Evolutionary conservation across 2,888 invertebrate genomes (phyloP), one percentile per base, ranked within the genome.

Genomic region (Drosophila picticornis): DNA sequence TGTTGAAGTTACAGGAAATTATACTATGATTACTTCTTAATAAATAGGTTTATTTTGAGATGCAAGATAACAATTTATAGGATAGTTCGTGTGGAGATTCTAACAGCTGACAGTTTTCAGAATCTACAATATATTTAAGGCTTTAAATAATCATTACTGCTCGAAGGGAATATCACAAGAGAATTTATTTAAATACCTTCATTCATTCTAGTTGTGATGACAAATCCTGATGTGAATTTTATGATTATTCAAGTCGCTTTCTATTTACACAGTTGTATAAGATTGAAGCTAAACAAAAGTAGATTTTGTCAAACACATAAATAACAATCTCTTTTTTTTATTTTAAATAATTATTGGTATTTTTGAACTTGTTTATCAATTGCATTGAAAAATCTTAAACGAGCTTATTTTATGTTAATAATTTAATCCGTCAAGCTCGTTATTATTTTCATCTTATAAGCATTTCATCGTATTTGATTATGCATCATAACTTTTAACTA

Each of bases 401-500:
- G 0, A 22, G 11, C 43, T 13, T 3, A 22, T 22, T 6, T 43
- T 22, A 22, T 13, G 13, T 16, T 4, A 46, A 25, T 16, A 27
- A 25, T 25, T 4, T 2, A 25, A 46, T 40, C 40, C 22, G 2
- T 40, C 5, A 40, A 40, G 10, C 11, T 40, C n/a, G 40, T 22
- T 2, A 2, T 2, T 40, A 40, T n/a, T 38, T 19, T 4, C n/a
- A n/a, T n/a, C n/a, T n/a, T 19, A 38, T 38, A 4, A 19, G 0
- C 7, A 7, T 36, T 38, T 22, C 22, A 43, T 43, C 1, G 46
- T 31, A 25, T 46, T 29, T 38, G 34, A 25, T 72, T 38, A 62
- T 61, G 53, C 29, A 77, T 55, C 29, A 75, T 58, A 60, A 67
- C 25, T 57, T 61, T 77, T 71, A 77, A 58, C 52, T 58, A 71